Conservation (phyloP, 2,113 vertebrate genomes). For the Corythornis cristatus region DNA sequence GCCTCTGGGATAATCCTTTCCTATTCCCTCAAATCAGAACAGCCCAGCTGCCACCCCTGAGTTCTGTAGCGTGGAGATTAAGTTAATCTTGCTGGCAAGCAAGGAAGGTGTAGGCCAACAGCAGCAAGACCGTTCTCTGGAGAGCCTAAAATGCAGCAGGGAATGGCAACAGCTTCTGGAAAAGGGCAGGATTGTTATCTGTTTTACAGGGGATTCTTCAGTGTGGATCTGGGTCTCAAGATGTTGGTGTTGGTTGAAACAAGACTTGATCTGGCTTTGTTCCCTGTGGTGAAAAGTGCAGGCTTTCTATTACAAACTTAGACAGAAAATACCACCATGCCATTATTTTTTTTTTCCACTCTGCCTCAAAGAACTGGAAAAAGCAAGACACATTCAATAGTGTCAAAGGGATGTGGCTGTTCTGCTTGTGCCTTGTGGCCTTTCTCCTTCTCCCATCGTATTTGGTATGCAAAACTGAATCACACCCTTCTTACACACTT, state of each 20-base stretch:
- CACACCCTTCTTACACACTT: background rate
- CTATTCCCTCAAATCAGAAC: accelerated
- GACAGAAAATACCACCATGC: slow-evolving; percentile 5
- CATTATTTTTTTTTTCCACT: background rate
- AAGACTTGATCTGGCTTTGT: slow-evolving; percentile 19
- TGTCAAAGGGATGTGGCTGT: slow-evolving; percentile 45
- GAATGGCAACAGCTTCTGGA: background rate
- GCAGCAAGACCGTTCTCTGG: background rate
- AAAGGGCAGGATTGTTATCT: background rate
- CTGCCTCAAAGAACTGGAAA: background rate
- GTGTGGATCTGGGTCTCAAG: background rate
- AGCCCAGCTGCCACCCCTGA: background rate
- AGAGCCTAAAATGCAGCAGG: background rate
- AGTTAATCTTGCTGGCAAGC: background rate
- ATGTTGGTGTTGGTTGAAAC: background rate
- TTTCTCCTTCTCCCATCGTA: slow-evolving; percentile 9
- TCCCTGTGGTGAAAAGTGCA: background rate
- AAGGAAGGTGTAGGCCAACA: background rate
- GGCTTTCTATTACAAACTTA: background rate
- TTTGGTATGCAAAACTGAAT: slow-evolving; percentile 34
- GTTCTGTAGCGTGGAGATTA: background rate
- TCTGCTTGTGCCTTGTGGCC: slow-evolving; percentile 33
- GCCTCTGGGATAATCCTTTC: background rate
- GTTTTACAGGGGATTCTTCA: background rate
- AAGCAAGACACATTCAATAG: background rate